A percentile compares a stretch with the other conserved stretches of the same genome.
phyloP scores from a whole-genome alignment of 2,113 vertebrate genomes.

The Cardinalis cardinalis region DNA sequence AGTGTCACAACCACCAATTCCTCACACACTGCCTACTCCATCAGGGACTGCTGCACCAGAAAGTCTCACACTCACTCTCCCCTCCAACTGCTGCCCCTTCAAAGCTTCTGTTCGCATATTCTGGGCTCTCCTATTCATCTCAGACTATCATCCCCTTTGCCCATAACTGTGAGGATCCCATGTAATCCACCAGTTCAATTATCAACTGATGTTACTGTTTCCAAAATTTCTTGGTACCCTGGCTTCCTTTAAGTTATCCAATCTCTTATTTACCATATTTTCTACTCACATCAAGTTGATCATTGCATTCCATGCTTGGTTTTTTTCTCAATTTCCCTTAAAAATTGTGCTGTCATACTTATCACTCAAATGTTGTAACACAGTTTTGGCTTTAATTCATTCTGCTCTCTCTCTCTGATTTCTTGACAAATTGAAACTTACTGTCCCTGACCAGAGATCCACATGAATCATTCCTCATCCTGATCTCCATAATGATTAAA shows the following conservation, averaged over 20 bases:
- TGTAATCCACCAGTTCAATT: not conserved
- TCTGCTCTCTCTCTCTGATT: not conserved
- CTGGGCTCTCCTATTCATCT: not conserved
- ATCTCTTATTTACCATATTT: not conserved
- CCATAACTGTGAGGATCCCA: not conserved
- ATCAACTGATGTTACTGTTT: not conserved
- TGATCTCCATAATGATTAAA: not conserved
- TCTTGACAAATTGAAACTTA: not conserved
- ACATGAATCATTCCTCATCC: fast-evolving
- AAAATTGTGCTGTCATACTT: not conserved
- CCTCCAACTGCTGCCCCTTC: fast-evolving
- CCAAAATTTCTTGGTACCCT: not conserved
- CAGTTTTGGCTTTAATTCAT: not conserved
- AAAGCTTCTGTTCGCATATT: not conserved
- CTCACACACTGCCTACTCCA: fast-evolving
- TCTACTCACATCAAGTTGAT: not conserved
- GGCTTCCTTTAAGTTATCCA: not conserved
- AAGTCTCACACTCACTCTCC: not conserved
- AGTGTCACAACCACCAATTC: not conserved
- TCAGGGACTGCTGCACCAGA: not conserved
- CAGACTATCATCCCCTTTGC: not conserved
- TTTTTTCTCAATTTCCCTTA: not conserved
- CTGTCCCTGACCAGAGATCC: not conserved
- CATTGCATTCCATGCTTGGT: not conserved
- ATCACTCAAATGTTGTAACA: not conserved